These are phyloP conservation scores for Hyperopisus bebe DNA, from an alignment of 2,113 vertebrate genomes.

Conservation along the genomic window DNA sequence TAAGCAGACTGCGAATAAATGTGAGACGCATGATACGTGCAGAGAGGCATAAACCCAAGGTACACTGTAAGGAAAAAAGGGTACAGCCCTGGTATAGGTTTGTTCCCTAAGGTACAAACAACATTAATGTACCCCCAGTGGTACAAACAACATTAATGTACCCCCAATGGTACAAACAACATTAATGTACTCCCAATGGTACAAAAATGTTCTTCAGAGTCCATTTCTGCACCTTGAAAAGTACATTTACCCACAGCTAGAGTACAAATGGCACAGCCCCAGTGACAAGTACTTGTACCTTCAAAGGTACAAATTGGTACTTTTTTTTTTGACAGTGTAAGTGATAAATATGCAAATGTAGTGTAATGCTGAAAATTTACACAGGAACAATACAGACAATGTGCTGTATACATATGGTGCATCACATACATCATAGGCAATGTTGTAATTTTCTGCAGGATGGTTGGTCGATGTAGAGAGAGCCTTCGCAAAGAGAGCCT, in stretches of 20 bases:
- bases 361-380: neutral
- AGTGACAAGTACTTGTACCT: neutral
- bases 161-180: neutral
- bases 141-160: neutral
- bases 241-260: neutral
- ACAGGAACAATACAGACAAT: neutral
- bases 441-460: conserved; percentile 37
- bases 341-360: neutral
- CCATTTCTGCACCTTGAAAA: neutral
- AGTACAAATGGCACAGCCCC: neutral
- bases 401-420: neutral
- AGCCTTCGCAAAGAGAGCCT: conserved; percentile 51
- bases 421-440: neutral
- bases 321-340: neutral
- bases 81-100: neutral
- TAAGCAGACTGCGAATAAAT: neutral
- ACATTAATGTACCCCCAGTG: neutral
- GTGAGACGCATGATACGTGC: neutral
- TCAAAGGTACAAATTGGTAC: neutral
- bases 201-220: neutral
- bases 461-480: conserved; percentile 59
- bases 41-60: neutral
- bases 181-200: neutral
- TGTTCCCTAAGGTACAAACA: neutral
- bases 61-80: neutral